Evolutionary conservation across 2,797 vertebrate genomes (phyloP), one percentile per base, ranked within the genome.

Genomic region (Pseudomugil tenellus): DNA sequence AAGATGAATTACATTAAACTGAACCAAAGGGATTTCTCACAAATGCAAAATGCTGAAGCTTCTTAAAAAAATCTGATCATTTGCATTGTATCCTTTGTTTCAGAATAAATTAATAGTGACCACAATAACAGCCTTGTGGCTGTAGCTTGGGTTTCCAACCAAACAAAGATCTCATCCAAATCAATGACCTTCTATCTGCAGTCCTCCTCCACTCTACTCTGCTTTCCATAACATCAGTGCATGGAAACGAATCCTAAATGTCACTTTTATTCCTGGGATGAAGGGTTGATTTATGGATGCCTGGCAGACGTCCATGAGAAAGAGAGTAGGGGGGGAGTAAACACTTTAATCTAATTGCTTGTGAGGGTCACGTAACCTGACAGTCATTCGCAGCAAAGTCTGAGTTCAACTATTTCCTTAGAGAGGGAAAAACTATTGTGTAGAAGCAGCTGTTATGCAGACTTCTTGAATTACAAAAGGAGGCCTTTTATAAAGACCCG

Each of bases 241-340:
- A 35, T 84, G 86, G 77, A 91, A 89, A 81, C 63, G n/a, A 65
- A 68, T 72, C 66, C 59, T 80, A 93, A 94, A 94, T 93, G 93
- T 92, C 93, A 93, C 83, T 72, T 58, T 76, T 80, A 81, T 80
- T 77, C 78, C 49, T 12, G 26, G 67, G 72, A 91, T 88, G 87
- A 93, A 92, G 72, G 82, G 70, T 53, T 58, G 87, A 92, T 87
- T 92, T 89, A 91, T 91, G 58, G 67, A 19, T 4, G 37, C 34
- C 34, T 87, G 89, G 91, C 84, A 72, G 59, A 56, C 0, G 6
- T 54, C 85, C 76, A 88, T 56, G 34, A 37, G 48, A 34, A 26
- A 67, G 64, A 64, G 74, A 69, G 55, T 35, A 56, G 57, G 69
- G 60, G 56, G 56, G 64, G 61, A 55, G 63, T 43, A 72, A 84